Evolutionary conservation across 2,113 vertebrate species (phyloP).

Genomic region (Paradisaea rubra): DNA sequence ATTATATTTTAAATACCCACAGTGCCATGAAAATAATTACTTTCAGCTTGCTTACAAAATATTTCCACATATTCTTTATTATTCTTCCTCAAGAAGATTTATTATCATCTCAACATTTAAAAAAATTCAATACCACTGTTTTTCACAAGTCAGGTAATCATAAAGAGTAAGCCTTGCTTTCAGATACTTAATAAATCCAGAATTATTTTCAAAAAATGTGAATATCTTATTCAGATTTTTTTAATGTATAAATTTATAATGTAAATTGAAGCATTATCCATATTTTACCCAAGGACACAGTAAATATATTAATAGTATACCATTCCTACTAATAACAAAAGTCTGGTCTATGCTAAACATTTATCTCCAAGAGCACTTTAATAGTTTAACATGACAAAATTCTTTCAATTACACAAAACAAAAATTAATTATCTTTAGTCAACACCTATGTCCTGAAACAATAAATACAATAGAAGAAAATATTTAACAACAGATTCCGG

Average conservation of each 20-base stretch:
- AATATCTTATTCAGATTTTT: not conserved
- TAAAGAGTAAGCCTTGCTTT: not conserved
- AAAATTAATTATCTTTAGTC: not conserved
- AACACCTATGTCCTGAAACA: not conserved
- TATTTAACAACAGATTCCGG: not conserved
- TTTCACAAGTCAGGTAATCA: not conserved
- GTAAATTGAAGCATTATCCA: not conserved
- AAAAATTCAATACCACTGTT: not conserved
- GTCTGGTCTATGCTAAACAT: not conserved
- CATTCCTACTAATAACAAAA: not conserved
- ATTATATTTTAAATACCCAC: not conserved
- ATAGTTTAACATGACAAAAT: not conserved
- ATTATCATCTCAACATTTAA: not conserved
- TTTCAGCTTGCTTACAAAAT: not conserved
- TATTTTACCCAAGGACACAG: not conserved
- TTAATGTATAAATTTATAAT: not conserved
- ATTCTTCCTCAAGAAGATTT: not conserved
- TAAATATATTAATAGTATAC: not conserved
- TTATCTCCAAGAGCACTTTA: not conserved
- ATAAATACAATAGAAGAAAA: not conserved
- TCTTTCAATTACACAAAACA: not conserved
- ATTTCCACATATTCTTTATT: not conserved
- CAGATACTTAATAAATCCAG: not conserved
- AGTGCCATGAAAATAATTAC: not conserved
- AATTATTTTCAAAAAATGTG: not conserved